These are phyloP conservation scores for Marmota monax DNA, from an alignment of 2,113 vertebrate species.

Conservation along the genomic window DNA sequence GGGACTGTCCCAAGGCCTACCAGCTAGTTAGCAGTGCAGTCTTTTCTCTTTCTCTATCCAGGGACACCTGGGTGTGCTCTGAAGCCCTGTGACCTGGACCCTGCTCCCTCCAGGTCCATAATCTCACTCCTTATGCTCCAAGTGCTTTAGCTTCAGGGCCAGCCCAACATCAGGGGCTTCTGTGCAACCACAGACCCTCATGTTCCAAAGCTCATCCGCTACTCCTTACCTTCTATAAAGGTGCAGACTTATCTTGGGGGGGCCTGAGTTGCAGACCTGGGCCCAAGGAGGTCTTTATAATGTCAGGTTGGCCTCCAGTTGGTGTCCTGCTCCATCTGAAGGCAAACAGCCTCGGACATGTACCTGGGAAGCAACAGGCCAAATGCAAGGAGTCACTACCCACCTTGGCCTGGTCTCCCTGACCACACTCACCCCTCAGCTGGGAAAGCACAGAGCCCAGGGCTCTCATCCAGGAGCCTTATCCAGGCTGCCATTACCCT, in stretches of 20 bases:
- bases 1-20: background rate
- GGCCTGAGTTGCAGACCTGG: background rate
- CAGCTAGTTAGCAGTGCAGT: background rate
- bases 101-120: background rate
- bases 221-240: conserved; percentile 60
- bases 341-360: conserved; percentile 70
- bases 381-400: background rate
- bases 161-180: background rate
- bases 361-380: conserved; percentile 69
- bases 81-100: no score
- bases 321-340: conserved; percentile 52
- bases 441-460: no score
- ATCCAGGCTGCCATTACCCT: background rate
- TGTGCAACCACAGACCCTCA: background rate
- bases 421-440: background rate
- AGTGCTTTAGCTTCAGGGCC: background rate
- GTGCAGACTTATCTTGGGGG: background rate
- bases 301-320: background rate
- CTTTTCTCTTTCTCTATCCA: background rate
- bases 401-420: background rate
- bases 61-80: no score
- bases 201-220: background rate
- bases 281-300: no score
- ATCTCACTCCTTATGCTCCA: background rate
- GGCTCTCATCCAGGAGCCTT: background rate